Evolutionary conservation across 2,888 invertebrate genomes (phyloP), one percentile per base, ranked within the genome.

Genomic region (Heteromurus nitidus): DNA sequence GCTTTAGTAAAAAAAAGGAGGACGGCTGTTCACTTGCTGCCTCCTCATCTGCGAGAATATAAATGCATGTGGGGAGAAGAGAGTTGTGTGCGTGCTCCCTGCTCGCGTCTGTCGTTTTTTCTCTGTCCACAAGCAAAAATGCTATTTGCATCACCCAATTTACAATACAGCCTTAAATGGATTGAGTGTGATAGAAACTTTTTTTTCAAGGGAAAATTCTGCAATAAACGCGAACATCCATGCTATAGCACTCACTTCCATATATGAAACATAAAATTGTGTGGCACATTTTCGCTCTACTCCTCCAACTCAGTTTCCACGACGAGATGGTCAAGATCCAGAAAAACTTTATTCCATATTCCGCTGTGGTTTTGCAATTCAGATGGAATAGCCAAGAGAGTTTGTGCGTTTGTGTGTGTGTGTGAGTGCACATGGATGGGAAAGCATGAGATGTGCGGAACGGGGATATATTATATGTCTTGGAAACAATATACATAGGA

Each of bases 91-190:
- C 42, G 24, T 64, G 42, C n/a, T 64, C 36, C 36, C 42, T 22
- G 16, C 22, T 22, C 20, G 22, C 13, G 2, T 26, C 60, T 20
- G 11, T 62, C 7, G 13, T 16, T 16, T 65, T 47, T 26, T 67
- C 47, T 47, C n/a, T 47, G 16, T 47, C 36, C 50, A 20, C 50
- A n/a, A 64, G 50, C 16, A 44, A 72, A n/a, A 62, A 58, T 58
- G 55, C 58, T 58, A 44, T 70, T 77, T 77, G 36, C 60, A 77
- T 77, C 77, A 62, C 79, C 70, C 79, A 79, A 79, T 79, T 79
- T 79, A 70, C 70, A 76, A 55, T 50, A 70, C 47, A 30, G 24
- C 70, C 79, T 55, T 79, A 79, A 79, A 79, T 69, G 79, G 79
- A 64, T 55, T 70, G 50, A 55, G 36, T 70, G 36, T 30, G 50